These are phyloP conservation scores for Sebastes taczanowskii DNA, from an alignment of 2,797 vertebrate species.

Conservation along the genomic window DNA sequence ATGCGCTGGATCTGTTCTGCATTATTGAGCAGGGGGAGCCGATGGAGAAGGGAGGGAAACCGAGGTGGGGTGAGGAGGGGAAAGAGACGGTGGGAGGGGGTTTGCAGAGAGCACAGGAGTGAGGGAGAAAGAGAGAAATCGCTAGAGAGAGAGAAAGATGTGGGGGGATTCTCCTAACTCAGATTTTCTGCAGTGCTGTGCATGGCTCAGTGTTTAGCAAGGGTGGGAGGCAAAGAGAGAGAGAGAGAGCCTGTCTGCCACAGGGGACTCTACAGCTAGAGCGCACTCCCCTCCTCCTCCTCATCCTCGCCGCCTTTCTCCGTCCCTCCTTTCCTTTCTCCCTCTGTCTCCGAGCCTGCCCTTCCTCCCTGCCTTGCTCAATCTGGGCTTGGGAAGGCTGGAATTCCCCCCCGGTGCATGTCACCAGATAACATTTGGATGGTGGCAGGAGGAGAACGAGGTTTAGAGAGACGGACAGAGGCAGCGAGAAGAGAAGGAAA, in stretches of 20 bases:
- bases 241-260: conserved; percentile 52
- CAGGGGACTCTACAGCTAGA: conserved; percentile 61
- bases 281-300: conserved; percentile 13
- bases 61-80: not conserved
- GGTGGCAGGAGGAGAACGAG: conserved; percentile 29
- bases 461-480: conserved; percentile 28
- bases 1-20: conserved; percentile 69
- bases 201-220: conserved; percentile 76
- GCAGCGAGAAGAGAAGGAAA: conserved; percentile 4
- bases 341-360: conserved; percentile 36
- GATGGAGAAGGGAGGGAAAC: conserved; percentile 20
- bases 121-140: conserved; percentile 1
- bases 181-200: conserved; percentile 66
- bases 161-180: conserved; percentile 62
- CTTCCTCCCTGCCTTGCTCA: conserved; percentile 44
- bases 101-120: conserved; percentile 12
- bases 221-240: conserved; percentile 45
- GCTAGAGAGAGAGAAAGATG: conserved; percentile 18
- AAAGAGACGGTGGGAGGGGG: conserved; percentile 7
- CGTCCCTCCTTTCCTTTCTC: conserved; percentile 42
- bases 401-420: conserved; percentile 35
- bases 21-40: conserved; percentile 79
- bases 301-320: conserved; percentile 18
- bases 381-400: conserved; percentile 50
- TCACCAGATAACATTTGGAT: conserved; percentile 47